phyloP scores from a whole-genome alignment of 2,113 vertebrate genomes.

The Dicrurus megarhynchus region DNA sequence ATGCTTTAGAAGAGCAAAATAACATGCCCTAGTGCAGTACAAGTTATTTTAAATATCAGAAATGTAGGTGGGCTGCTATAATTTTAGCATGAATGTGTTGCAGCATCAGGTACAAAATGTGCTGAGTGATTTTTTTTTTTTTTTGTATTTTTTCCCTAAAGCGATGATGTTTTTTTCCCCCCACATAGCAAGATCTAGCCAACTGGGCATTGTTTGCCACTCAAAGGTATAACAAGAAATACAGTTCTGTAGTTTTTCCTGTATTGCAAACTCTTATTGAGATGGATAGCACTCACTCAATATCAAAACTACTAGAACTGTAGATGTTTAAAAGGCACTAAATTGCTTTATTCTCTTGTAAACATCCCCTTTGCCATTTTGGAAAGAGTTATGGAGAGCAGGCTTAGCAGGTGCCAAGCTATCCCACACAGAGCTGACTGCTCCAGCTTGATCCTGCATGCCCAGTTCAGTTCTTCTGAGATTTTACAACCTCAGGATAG shows the following conservation, averaged over 20 bases:
- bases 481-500: background rate
- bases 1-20: background rate
- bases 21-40: no score
- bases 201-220: background rate
- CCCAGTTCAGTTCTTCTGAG: background rate
- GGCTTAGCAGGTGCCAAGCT: background rate
- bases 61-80: background rate
- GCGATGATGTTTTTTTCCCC: background rate
- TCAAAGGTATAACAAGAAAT: background rate
- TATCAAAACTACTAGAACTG: background rate
- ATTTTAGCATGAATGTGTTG: background rate
- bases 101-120: background rate
- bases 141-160: background rate
- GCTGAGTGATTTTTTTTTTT: no score
- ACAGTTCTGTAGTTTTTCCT: background rate
- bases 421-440: background rate
- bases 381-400: background rate
- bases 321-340: background rate
- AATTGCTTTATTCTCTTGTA: background rate
- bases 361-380: background rate
- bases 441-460: background rate
- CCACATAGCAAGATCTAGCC: background rate
- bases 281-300: background rate
- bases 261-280: background rate
- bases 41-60: background rate